A percentile compares a stretch with the other conserved stretches of the same genome.
Conservation (phyloP, 2,113 vertebrate species). For the Pterocles gutturalis region DNA sequence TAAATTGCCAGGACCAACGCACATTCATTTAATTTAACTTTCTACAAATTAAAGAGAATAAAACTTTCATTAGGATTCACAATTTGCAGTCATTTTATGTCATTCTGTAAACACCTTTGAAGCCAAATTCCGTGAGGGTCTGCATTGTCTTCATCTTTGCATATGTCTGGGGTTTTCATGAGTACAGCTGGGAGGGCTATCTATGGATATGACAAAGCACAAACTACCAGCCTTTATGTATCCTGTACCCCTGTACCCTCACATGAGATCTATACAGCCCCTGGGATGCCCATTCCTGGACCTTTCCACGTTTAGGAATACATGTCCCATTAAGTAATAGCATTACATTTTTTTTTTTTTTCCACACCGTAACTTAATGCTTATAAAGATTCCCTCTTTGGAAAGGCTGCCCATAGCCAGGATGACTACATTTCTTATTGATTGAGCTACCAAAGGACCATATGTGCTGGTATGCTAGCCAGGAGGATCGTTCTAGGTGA, state of each 20-base stretch:
- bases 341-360: background rate
- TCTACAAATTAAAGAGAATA: background rate
- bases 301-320: background rate
- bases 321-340: background rate
- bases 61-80: background rate
- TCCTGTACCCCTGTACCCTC: background rate
- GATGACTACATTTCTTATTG: background rate
- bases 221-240: background rate
- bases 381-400: background rate
- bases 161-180: background rate
- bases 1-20: background rate
- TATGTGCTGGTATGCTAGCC: background rate
- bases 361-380: rapidly evolving
- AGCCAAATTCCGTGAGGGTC: background rate
- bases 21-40: background rate
- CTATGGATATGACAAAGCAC: background rate
- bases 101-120: background rate
- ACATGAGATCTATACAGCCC: too few species aligned
- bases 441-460: background rate
- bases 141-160: background rate
- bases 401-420: background rate
- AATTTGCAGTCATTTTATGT: background rate
- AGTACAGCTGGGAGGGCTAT: background rate
- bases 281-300: background rate
- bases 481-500: background rate